Conservation (phyloP, 2,888 invertebrate genomes). For the Teleogryllus oceanicus region DNA sequence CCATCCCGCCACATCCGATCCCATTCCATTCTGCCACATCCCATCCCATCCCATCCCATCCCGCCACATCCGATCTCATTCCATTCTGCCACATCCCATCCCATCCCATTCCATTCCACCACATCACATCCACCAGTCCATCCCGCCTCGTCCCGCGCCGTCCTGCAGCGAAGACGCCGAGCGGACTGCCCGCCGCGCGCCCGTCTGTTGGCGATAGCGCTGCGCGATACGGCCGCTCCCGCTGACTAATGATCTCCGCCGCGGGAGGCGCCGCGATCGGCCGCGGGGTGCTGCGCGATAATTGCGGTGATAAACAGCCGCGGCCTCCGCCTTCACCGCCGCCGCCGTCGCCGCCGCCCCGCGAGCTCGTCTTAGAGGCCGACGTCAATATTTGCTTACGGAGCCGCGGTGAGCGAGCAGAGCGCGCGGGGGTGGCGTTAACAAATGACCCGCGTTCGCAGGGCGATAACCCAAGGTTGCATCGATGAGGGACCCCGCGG, state of each 20-base stretch:
- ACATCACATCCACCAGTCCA: too few species aligned
- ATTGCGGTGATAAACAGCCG: slow-evolving; percentile 18
- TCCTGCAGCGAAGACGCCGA: too few species aligned
- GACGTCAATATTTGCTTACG: slow-evolving; percentile 7
- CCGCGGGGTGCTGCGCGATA: background rate
- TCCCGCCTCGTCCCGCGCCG: too few species aligned
- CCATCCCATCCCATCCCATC: too few species aligned
- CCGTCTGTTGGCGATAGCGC: too few species aligned
- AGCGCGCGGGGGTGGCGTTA: background rate
- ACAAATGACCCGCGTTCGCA: background rate
- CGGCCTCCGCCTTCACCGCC: background rate
- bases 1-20: too few species aligned
- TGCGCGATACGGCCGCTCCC: background rate
- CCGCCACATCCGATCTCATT: too few species aligned
- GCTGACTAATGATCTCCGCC: slow-evolving; percentile 1
- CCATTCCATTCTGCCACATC: too few species aligned
- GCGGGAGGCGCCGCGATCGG: slow-evolving; percentile 6
- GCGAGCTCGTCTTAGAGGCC: background rate
- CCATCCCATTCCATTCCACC: too few species aligned
- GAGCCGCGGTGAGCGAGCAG: background rate
- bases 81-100: too few species aligned
- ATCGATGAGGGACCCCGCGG: too few species aligned
- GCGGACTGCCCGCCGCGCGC: too few species aligned
- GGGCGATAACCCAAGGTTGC: background rate
- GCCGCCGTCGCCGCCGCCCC: background rate